phyloP scores from a whole-genome alignment of 2,888 invertebrate genomes.

The Chalcosyrphus nemorum region DNA sequence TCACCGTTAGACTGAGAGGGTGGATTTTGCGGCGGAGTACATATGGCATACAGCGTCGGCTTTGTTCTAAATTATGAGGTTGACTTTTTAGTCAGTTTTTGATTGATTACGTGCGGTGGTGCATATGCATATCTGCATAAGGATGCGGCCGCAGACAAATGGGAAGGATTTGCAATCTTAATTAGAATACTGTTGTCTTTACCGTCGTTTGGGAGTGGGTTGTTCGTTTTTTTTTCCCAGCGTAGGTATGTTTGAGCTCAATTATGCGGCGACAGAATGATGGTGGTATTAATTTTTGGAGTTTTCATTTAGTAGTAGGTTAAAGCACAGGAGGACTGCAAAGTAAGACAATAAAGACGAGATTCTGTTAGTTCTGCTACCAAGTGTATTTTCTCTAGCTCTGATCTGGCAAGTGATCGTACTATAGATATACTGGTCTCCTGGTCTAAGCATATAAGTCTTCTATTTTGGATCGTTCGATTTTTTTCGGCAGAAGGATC shows the following conservation, averaged over 20 bases:
- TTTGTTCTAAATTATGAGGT: slow-evolving; percentile 70
- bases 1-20: slow-evolving; percentile 23
- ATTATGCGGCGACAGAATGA: slow-evolving; percentile 8
- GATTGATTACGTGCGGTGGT: slow-evolving; percentile 66
- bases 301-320: slow-evolving; percentile 19
- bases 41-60: slow-evolving; percentile 26
- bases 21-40: background rate
- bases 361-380: too few relatives aligned
- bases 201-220: slow-evolving; percentile 9
- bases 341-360: too few relatives aligned
- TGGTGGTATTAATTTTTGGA: slow-evolving; percentile 23
- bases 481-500: too few relatives aligned
- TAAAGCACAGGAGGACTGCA: too few relatives aligned
- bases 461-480: too few relatives aligned
- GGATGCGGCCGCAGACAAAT: slow-evolving; percentile 55
- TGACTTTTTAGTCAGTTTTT: slow-evolving; percentile 72
- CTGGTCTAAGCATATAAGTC: too few relatives aligned
- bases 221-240: slow-evolving; percentile 2
- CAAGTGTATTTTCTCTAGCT: too few relatives aligned
- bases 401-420: too few relatives aligned
- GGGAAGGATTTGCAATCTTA: slow-evolving; percentile 66
- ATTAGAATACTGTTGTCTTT: slow-evolving; percentile 63
- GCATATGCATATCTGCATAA: slow-evolving; percentile 39
- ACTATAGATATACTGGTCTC: too few relatives aligned
- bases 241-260: too few relatives aligned